Base-by-base conservation (phyloP, 2,888 invertebrate genomes). In the Amphipyra tragopoginis region DNA sequence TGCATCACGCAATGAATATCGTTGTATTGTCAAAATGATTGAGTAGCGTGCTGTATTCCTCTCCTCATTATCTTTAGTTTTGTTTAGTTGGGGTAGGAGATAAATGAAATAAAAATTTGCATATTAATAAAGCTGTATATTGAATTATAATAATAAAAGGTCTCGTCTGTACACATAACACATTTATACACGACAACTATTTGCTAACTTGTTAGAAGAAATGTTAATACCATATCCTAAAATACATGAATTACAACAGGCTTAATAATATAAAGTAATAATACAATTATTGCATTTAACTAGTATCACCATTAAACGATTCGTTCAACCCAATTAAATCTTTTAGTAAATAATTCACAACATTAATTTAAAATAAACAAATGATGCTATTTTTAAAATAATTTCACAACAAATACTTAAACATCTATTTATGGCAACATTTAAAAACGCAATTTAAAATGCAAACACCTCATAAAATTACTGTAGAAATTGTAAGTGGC, bases 81-180 rank as follows among this genome's bases (percentile, higher is more conserved):
- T n/a, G n/a, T n/a, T n/a, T n/a, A n/a, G n/a, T n/a, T n/a, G n/a
- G n/a, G 21, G 3, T 42, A 7, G 40, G 2, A 45, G 9, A 39
- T 21, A 51, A 67, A 69, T 67, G 13, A 71, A 68, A 79, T 75
- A 80, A 73, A 70, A 77, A 34, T 47, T 44, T 59, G 56, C 61
- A 62, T 80, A 82, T 87, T 87, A 87, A 87, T 90, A 90, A 92
- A 91, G 91, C 92, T 87, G 88, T 93, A 91, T 93, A 93, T 88
- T 92, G 85, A 88, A 90, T 90, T 87, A 84, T 84, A 82, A 81
- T 87, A 86, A 88, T 88, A 88, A 89, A 88, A 88, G 84, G 87
- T 86, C 81, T 88, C 84, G 83, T 88, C 88, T 90, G 88, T 91
- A 90, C 89, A 92, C 86, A 86, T 89, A 89, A 93, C 90, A 90